These are phyloP conservation scores for Gobius niger DNA, from an alignment of 2,113 vertebrate species.

Conservation along the genomic window DNA sequence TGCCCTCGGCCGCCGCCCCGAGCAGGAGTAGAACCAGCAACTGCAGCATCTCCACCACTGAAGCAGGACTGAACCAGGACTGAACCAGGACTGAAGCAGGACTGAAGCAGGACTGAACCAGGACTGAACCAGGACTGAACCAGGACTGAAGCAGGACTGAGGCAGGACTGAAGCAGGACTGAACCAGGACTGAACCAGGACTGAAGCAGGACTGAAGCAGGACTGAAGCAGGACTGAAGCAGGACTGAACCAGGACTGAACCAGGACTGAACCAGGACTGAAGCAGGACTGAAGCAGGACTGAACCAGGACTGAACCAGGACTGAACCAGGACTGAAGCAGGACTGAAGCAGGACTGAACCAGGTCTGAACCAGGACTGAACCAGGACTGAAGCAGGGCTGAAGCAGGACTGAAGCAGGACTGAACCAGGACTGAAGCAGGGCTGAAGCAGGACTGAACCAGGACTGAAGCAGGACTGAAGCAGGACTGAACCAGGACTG, in stretches of 20 bases:
- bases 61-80: background rate
- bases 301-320: background rate
- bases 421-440: background rate
- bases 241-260: background rate
- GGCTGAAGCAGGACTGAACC: background rate
- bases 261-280: too few relatives aligned
- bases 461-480: background rate
- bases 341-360: background rate
- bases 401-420: too few relatives aligned
- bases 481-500: background rate
- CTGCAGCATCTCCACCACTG: background rate
- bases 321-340: background rate
- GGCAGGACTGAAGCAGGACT: too few relatives aligned
- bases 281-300: too few relatives aligned
- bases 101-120: too few relatives aligned
- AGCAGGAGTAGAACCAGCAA: constrained; percentile 32
- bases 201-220: background rate
- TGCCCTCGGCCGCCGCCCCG: constrained; percentile 4
- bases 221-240: background rate
- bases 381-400: too few relatives aligned
- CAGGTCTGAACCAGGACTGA: background rate
- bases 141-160: too few relatives aligned
- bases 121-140: background rate
- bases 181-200: background rate
- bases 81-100: background rate